These are phyloP conservation scores for Nyctibius bracteatus DNA, from an alignment of 2,113 vertebrate genomes.

Conservation along the genomic window DNA sequence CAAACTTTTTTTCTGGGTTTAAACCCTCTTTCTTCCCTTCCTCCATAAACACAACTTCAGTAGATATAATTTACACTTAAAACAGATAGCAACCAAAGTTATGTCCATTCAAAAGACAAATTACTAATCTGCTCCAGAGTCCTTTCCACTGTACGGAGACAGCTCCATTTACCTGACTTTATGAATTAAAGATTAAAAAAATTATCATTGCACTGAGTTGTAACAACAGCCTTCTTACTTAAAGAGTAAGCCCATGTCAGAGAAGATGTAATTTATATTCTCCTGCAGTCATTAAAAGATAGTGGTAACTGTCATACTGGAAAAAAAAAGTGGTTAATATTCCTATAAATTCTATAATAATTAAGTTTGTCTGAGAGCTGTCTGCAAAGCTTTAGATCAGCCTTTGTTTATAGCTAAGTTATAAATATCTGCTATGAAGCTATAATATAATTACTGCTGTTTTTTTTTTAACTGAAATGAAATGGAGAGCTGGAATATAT, in stretches of 20 bases:
- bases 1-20: not conserved
- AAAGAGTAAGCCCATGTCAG: not conserved
- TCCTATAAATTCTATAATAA: not conserved
- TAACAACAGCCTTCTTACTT: not conserved
- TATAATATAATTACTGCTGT: slow-evolving; percentile 33
- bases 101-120: not conserved
- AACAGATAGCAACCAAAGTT: not conserved
- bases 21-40: not conserved
- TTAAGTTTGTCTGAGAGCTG: not conserved
- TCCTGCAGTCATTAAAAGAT: not conserved
- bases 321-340: not conserved
- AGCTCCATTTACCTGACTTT: not conserved
- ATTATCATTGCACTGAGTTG: not conserved
- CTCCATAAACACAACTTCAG: not conserved
- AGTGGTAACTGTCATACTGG: not conserved
- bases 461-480: not conserved
- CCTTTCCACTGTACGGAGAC: not conserved
- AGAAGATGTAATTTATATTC: not conserved
- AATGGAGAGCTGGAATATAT: slow-evolving; percentile 27
- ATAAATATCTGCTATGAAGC: not conserved
- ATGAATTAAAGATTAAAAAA: not conserved
- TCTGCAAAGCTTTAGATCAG: slow-evolving; percentile 10
- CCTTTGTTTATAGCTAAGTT: slow-evolving; percentile 18
- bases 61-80: not conserved
- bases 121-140: not conserved